phyloP scores from a whole-genome alignment of 2,888 invertebrate genomes.

The Epistrophe eligans region DNA sequence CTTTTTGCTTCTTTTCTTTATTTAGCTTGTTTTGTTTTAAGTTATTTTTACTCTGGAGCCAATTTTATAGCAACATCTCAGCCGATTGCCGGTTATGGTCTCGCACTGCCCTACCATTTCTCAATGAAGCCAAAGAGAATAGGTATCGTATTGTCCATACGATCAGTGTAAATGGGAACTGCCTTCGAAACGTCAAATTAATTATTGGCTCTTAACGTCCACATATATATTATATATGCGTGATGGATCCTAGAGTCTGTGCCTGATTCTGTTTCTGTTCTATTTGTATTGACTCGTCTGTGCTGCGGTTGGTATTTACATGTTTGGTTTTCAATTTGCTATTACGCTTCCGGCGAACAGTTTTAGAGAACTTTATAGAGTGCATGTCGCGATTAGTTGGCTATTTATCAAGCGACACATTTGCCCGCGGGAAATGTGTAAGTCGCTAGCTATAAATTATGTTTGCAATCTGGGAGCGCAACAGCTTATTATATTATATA shows the following conservation, averaged over 20 bases:
- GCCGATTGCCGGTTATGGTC: slow-evolving; percentile 52
- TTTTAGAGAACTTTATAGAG: slow-evolving; percentile 71
- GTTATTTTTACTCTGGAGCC: slow-evolving; percentile 55
- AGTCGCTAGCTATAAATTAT: slow-evolving; percentile 71
- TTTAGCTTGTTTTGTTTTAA: slow-evolving; percentile 52
- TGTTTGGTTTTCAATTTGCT: slow-evolving; percentile 74
- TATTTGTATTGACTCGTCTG: slow-evolving; percentile 66
- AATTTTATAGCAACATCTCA: slow-evolving; percentile 44
- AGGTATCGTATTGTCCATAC: slow-evolving; percentile 49
- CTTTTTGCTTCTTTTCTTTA: slow-evolving; percentile 35
- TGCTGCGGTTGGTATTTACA: slow-evolving; percentile 48
- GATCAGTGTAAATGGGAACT: slow-evolving; percentile 43
- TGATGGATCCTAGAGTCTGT: slow-evolving; percentile 59
- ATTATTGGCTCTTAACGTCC: slow-evolving; percentile 65
- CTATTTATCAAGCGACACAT: slow-evolving; percentile 76
- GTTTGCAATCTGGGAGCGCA: slow-evolving; percentile 67
- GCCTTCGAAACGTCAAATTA: slow-evolving; percentile 67
- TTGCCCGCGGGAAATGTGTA: slow-evolving; percentile 71
- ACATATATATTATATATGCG: neutral
- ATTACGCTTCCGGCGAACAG: slow-evolving; percentile 71
- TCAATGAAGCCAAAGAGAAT: slow-evolving; percentile 65
- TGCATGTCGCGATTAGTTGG: slow-evolving; percentile 76
- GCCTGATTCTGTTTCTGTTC: slow-evolving; percentile 9
- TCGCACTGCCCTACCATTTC: slow-evolving; percentile 44
- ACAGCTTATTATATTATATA: slow-evolving; percentile 14